Conservation (phyloP, 1,140 invertebrate genomes). For the Dinothrombium tinctorium region DNA sequence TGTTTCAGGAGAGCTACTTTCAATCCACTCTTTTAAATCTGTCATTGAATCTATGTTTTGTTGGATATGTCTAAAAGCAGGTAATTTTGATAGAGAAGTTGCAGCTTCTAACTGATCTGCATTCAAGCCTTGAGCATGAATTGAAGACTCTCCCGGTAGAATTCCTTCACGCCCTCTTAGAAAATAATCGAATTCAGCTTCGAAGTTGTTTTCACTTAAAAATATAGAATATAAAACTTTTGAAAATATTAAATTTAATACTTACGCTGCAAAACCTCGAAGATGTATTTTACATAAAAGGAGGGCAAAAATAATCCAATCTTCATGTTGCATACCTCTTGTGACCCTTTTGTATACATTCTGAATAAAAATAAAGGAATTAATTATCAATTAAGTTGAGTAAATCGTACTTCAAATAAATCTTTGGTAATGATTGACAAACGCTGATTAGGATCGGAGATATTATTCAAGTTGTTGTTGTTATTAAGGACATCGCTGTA, state of each 20-base stretch:
- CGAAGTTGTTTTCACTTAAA: slow-evolving; percentile 57
- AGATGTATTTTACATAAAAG: slow-evolving; percentile 78
- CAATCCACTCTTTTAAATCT: slow-evolving; percentile 66
- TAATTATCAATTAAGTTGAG: background rate
- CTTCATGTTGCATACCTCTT: slow-evolving; percentile 85
- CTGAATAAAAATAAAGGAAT: slow-evolving; percentile 22
- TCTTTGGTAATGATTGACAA: slow-evolving; percentile 71
- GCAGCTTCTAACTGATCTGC: slow-evolving; percentile 56
- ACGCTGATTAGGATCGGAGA: slow-evolving; percentile 57
- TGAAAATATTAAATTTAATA: background rate
- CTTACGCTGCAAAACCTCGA: slow-evolving; percentile 30
- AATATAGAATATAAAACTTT: slow-evolving; percentile 15
- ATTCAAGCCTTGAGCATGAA: slow-evolving; percentile 32
- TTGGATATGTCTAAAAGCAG: slow-evolving; percentile 53
- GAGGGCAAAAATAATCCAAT: slow-evolving; percentile 77
- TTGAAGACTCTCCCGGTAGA: slow-evolving; percentile 21
- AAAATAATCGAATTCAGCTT: slow-evolving; percentile 81
- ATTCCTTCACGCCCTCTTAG: slow-evolving; percentile 66
- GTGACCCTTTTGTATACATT: slow-evolving; percentile 82
- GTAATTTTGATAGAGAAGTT: slow-evolving; percentile 38
- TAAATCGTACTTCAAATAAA: slow-evolving; percentile 52
- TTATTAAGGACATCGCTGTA: slow-evolving; percentile 76
- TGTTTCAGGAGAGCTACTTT: slow-evolving; percentile 66
- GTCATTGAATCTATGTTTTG: slow-evolving; percentile 21
- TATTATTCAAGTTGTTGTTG: slow-evolving; percentile 45